phyloP scores from a whole-genome alignment of 2,797 vertebrate genomes.

The Sebastes nivosus region DNA sequence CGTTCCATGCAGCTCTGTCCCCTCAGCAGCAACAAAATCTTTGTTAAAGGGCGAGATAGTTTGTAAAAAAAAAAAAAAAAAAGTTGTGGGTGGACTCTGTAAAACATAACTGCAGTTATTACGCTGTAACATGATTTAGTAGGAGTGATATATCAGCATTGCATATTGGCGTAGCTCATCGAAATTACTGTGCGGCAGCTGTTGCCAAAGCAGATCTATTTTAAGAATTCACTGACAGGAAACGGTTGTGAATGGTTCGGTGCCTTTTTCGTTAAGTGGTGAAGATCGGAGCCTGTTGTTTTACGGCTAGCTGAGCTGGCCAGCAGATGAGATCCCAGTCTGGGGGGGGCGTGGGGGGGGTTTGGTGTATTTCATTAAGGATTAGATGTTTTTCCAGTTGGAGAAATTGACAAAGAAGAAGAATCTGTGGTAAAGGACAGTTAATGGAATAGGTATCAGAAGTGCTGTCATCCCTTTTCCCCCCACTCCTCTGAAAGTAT shows the following conservation, averaged over 20 bases:
- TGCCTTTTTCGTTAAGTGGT: constrained; percentile 63
- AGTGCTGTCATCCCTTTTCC: constrained; percentile 31
- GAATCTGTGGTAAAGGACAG: constrained; percentile 11
- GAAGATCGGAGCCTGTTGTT: constrained; percentile 35
- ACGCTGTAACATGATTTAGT: constrained; percentile 26
- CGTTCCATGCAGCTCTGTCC: constrained; percentile 49
- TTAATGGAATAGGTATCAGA: constrained; percentile 29
- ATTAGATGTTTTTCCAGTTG: neutral
- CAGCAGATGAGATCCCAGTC: constrained; percentile 31
- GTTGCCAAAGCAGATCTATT: constrained; percentile 51
- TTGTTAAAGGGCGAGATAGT: neutral
- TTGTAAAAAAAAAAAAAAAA: constrained; percentile 1
- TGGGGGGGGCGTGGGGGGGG: neutral
- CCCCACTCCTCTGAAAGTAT: constrained; percentile 27
- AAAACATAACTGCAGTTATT: constrained; percentile 16
- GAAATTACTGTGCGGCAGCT: constrained; percentile 32
- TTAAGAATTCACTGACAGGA: constrained; percentile 45
- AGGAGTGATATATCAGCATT: constrained; percentile 9
- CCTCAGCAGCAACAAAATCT: constrained; percentile 31
- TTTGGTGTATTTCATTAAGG: constrained; percentile 9
- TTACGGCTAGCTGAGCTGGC: constrained; percentile 50
- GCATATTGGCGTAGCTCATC: constrained; percentile 10
- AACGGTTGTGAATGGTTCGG: constrained; percentile 44
- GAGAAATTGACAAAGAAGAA: constrained; percentile 9
- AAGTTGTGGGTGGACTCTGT: constrained; percentile 1